A percentile compares a stretch with the other conserved stretches of the same genome.
Evolutionary conservation across 2,888 invertebrate species (phyloP).

Genomic region (Platerodrilus igneus): DNA sequence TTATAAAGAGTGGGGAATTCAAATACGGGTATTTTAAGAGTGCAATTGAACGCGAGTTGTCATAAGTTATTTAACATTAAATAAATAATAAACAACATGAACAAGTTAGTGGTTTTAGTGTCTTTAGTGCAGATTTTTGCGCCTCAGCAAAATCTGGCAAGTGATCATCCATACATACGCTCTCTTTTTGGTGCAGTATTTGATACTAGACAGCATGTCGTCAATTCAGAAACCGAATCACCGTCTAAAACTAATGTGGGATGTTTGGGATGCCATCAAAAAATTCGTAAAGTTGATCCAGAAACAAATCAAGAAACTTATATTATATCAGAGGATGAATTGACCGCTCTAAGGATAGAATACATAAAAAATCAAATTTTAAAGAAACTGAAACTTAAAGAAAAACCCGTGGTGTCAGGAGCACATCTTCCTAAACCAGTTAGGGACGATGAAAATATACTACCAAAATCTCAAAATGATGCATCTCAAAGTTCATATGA

Average conservation of each 20-base stretch:
- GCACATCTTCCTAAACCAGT: slow-evolving; percentile 70
- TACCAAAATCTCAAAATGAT: slow-evolving; percentile 48
- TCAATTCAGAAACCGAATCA: slow-evolving; percentile 10
- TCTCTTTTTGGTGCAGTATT: slow-evolving; percentile 39
- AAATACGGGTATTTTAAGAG: slow-evolving; percentile 43
- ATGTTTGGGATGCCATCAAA: slow-evolving; percentile 33
- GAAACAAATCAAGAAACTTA: slow-evolving; percentile 26
- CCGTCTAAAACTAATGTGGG: slow-evolving; percentile 24
- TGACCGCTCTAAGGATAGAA: slow-evolving; percentile 69
- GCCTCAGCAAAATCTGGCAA: slow-evolving; percentile 15
- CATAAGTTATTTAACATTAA: slow-evolving; percentile 17
- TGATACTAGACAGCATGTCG: slow-evolving; percentile 19
- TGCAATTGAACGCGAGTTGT: slow-evolving; percentile 37
- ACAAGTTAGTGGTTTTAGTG: slow-evolving; percentile 28
- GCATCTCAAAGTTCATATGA: slow-evolving; percentile 50
- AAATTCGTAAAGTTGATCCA: slow-evolving; percentile 35
- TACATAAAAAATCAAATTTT: slow-evolving; percentile 81
- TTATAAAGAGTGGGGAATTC: slow-evolving; percentile 47
- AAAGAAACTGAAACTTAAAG: slow-evolving; percentile 71
- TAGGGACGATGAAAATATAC: slow-evolving; percentile 64
- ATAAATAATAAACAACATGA: slow-evolving; percentile 21
- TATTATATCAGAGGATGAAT: slow-evolving; percentile 51
- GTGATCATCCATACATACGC: slow-evolving; percentile 28
- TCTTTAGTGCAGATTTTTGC: slow-evolving; percentile 22
- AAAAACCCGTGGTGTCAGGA: slow-evolving; percentile 64